Evolutionary conservation across 2,888 invertebrate species (phyloP), one percentile per base, ranked within the genome.

Genomic region (Phasia obesa): DNA sequence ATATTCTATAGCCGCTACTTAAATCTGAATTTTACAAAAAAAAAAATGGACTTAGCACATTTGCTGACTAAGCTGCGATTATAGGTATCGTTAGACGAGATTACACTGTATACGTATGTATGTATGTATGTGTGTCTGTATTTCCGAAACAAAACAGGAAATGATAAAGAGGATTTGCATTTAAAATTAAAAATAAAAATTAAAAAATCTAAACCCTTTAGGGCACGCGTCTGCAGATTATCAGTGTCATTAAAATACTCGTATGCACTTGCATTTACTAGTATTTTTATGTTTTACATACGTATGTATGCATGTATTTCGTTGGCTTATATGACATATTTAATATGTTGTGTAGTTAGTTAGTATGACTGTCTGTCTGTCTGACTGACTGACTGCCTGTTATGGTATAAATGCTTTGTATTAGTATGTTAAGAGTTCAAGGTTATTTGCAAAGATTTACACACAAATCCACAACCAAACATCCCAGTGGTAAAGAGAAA

Each of bases 371-470:
- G 9, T 11, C 1, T 69, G 2, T 49, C 19, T 53, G 51, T 57
- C n/a, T n/a, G n/a, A n/a, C n/a, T 35, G 5, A 35, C 9, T 35
- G 9, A 2, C 1, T 69, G 2, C 38, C 19, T 53, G 51, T 57
- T 35, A n/a, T 35, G 44, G 21, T 47, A 59, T 38, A 49, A 38
- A 59, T 71, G 31, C 60, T 65, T 71, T n/a, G 51, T 25, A 31
- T 82, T 74, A 57, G 74, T 78, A 75, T 83, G 78, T 78, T 83
- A 83, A 78, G 75, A 83, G 82, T 83, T 83, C 82, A 83, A 83
- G 82, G 82, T 78, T 78, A 73, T 55, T n/a, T 67, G 57, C 25
- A 67, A 49, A 75, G 31, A 69, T 60, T 57, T 53, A 53, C 25
- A 17, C 53, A 60, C 62, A 42, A 42, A 53, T 17, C 53, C 21